Evolutionary conservation across 2,888 invertebrate species (phyloP).

Genomic region (Cybosia mesomella): DNA sequence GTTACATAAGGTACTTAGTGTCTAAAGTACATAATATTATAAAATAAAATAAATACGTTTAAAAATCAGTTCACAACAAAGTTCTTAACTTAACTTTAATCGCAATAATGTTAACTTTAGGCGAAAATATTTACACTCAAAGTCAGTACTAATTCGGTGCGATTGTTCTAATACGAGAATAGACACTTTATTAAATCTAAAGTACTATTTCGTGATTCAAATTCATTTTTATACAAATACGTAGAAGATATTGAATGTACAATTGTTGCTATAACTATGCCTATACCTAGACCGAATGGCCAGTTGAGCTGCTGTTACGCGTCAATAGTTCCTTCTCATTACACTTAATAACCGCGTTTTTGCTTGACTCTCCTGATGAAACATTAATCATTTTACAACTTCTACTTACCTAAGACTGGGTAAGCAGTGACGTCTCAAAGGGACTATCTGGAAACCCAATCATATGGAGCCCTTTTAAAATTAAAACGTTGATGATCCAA

Average conservation of each 20-base stretch:
- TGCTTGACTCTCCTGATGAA: too few species aligned
- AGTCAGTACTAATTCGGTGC: slow-evolving; percentile 24
- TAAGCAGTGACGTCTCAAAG: too few species aligned
- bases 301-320: slow-evolving; percentile 39
- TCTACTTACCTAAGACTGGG: too few species aligned
- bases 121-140: slow-evolving; percentile 21
- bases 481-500: too few species aligned
- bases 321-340: neutral
- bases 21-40: slow-evolving; percentile 42
- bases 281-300: slow-evolving; percentile 36
- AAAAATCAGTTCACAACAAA: slow-evolving; percentile 64
- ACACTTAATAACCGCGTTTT: neutral
- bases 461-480: too few species aligned
- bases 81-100: slow-evolving; percentile 23
- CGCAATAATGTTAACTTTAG: slow-evolving; percentile 4
- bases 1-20: slow-evolving; percentile 42
- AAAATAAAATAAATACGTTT: slow-evolving; percentile 53
- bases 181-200: too few species aligned
- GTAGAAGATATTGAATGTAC: slow-evolving; percentile 48
- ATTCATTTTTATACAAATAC: slow-evolving; percentile 45
- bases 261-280: slow-evolving; percentile 41
- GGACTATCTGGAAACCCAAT: too few species aligned
- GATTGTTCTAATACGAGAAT: slow-evolving; percentile 16
- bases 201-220: slow-evolving; percentile 31
- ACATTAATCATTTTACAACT: too few species aligned